Evolutionary conservation across 1,140 invertebrate species (phyloP).

Genomic region (Leptonema lineaticorne): DNA sequence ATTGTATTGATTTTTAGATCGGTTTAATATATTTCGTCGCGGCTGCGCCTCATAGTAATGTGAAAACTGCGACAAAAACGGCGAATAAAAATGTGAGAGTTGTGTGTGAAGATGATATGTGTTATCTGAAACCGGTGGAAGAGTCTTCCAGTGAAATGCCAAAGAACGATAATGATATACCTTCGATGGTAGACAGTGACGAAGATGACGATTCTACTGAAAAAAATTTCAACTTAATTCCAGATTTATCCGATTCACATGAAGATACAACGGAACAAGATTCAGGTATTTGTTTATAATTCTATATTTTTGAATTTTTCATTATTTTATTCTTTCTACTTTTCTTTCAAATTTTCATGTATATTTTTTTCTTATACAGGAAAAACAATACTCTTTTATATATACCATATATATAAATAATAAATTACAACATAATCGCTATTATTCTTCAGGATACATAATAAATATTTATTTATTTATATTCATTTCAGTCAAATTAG

Average conservation of each 20-base stretch:
- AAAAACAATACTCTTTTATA: no score
- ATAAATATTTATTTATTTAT: no score
- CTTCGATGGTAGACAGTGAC: not conserved
- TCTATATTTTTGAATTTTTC: no score
- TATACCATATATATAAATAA: no score
- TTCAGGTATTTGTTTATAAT: no score
- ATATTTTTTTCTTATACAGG: no score
- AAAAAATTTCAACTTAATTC: not conserved
- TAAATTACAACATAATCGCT: no score
- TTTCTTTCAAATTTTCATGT: no score
- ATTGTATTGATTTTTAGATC: not conserved
- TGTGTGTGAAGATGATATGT: not conserved
- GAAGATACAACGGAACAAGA: not conserved
- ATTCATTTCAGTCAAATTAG: no score
- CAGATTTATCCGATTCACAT: not conserved
- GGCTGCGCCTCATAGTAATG: not conserved
- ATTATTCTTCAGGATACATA: no score
- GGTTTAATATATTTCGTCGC: slow-evolving; percentile 1
- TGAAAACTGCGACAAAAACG: not conserved
- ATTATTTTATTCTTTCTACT: no score
- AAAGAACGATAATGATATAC: not conserved
- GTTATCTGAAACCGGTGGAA: not conserved
- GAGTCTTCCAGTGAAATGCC: not conserved
- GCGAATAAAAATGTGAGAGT: not conserved
- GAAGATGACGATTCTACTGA: not conserved